These are phyloP conservation scores for Noturus placidus DNA, from an alignment of 2,113 vertebrate genomes.

Conservation along the genomic window DNA sequence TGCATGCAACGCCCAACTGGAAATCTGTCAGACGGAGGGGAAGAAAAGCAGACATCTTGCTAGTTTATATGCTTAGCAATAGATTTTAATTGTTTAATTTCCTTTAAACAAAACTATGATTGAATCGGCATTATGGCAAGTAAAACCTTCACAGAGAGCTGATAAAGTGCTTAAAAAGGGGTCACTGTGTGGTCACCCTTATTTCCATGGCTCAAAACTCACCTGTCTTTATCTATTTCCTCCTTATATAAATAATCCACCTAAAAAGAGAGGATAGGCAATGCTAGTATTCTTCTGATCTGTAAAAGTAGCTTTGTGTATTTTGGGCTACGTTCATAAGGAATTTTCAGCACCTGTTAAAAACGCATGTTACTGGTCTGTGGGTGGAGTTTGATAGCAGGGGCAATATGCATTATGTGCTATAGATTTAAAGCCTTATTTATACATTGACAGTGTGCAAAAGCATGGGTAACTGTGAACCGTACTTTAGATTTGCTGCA, in stretches of 20 bases:
- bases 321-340: slow-evolving; percentile 23
- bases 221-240: slow-evolving; percentile 77
- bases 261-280: slow-evolving; percentile 77
- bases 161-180: slow-evolving; percentile 40
- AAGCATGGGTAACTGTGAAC: not conserved
- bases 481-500: not conserved
- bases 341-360: slow-evolving; percentile 17
- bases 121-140: not conserved
- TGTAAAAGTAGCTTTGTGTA: slow-evolving; percentile 54
- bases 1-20: slow-evolving; percentile 63
- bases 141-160: slow-evolving; percentile 4
- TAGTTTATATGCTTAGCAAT: not conserved
- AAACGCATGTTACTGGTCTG: not conserved
- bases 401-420: not conserved
- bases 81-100: not conserved
- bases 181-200: slow-evolving; percentile 51
- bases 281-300: slow-evolving; percentile 61
- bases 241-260: slow-evolving; percentile 78
- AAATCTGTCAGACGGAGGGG: slow-evolving; percentile 61
- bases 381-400: not conserved
- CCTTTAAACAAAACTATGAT: no score
- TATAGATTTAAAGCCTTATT: not conserved
- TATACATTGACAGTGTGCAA: not conserved
- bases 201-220: slow-evolving; percentile 56
- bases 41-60: not conserved